Percentiles rank a stretch among this genome's conserved stretches.
These are phyloP conservation scores for Centroberyx gerrardi DNA, from an alignment of 2,797 vertebrate species.

Conservation along the genomic window DNA sequence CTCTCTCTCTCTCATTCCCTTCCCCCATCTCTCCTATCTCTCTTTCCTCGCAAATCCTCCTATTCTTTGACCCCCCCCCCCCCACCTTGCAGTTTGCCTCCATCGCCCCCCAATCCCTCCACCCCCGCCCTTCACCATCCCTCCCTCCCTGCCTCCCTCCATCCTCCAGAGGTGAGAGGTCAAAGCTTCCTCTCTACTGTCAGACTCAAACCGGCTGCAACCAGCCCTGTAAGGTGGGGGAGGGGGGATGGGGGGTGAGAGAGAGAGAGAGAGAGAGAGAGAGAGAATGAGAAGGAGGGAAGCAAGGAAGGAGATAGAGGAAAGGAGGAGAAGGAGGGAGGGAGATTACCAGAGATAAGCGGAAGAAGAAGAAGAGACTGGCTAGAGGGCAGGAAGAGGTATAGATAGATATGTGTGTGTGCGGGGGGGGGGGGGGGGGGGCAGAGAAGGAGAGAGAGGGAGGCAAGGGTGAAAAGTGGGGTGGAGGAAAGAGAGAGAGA, in stretches of 20 bases:
- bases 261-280: background rate
- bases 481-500: slow-evolving; percentile 49
- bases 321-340: slow-evolving; percentile 24
- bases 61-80: slow-evolving; percentile 82
- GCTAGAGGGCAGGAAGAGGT: slow-evolving; percentile 21
- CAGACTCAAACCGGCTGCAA: slow-evolving; percentile 84
- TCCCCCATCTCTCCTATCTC: slow-evolving; percentile 56
- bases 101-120: slow-evolving; percentile 23
- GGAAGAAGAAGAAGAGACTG: slow-evolving; percentile 22
- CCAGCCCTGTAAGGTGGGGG: slow-evolving; percentile 63
- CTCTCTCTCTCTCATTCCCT: slow-evolving; percentile 44
- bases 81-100: slow-evolving; percentile 66
- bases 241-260: slow-evolving; percentile 9
- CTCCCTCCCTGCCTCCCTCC: slow-evolving; percentile 60
- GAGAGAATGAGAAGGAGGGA: slow-evolving; percentile 47
- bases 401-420: slow-evolving; percentile 16
- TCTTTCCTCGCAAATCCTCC: slow-evolving; percentile 76
- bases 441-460: background rate
- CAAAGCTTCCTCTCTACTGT: slow-evolving; percentile 80
- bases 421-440: background rate
- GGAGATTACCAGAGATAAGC: slow-evolving; percentile 13
- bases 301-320: slow-evolving; percentile 54
- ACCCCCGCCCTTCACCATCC: slow-evolving; percentile 73
- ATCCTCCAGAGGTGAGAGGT: slow-evolving; percentile 85
- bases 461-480: slow-evolving; percentile 44